phyloP scores from a whole-genome alignment of 2,797 vertebrate genomes.

The Netta rufina region DNA sequence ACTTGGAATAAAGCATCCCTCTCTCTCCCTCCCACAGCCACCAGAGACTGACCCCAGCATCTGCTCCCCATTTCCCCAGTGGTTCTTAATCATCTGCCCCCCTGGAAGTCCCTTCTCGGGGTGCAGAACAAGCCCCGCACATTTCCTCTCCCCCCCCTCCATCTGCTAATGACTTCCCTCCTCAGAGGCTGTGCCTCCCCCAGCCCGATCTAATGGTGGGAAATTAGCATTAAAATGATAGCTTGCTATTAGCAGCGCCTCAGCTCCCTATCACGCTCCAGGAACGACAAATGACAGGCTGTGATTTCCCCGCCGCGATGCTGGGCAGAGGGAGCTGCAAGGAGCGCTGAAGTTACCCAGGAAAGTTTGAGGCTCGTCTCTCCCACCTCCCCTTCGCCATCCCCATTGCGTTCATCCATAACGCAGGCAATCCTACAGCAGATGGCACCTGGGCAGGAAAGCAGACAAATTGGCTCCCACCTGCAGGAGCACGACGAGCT shows the following conservation, averaged over 20 bases:
- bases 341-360: neutral
- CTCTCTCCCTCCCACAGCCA: neutral
- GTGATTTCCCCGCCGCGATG: slow-evolving; percentile 56
- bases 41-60: neutral
- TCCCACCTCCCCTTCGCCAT: neutral
- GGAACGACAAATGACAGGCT: slow-evolving; percentile 68
- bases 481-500: slow-evolving; percentile 48
- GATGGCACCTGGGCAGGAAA: slow-evolving; percentile 59
- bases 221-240: slow-evolving; percentile 74
- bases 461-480: slow-evolving; percentile 58
- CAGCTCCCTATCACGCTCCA: slow-evolving; percentile 58
- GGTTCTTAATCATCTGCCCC: neutral
- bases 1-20: neutral
- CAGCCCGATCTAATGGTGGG: slow-evolving; percentile 15
- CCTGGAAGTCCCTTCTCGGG: neutral
- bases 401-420: neutral
- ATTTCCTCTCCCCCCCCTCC: neutral
- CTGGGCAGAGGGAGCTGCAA: neutral
- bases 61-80: neutral
- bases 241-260: slow-evolving; percentile 64
- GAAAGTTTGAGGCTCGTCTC: slow-evolving; percentile 7
- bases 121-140: neutral
- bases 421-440: neutral
- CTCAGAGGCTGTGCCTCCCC: slow-evolving; percentile 28
- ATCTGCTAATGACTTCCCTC: slow-evolving; percentile 43